Conservation (phyloP, 2,888 invertebrate species). For the Laothoe populi region DNA sequence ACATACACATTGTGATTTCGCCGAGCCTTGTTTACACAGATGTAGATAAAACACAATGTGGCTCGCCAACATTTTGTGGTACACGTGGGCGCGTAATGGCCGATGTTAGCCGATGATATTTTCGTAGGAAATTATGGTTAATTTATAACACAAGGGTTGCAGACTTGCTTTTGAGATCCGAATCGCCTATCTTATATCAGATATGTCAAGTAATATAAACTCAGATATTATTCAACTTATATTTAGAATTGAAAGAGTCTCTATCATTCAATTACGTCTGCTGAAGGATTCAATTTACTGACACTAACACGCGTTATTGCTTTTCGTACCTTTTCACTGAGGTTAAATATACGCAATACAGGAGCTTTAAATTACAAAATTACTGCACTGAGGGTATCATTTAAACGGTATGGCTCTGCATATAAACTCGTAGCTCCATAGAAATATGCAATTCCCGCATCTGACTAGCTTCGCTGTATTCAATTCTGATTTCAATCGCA, state of each 20-base stretch:
- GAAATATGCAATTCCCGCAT: conserved; percentile 20
- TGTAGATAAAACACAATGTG: conserved; percentile 47
- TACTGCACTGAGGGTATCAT: not conserved
- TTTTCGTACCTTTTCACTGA: not conserved
- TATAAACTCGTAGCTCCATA: not conserved
- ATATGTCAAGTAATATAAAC: not conserved
- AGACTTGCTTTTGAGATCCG: not conserved
- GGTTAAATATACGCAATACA: not conserved
- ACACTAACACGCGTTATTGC: not conserved
- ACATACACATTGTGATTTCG: conserved; percentile 29
- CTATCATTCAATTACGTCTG: not conserved
- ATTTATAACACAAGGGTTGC: conserved; percentile 15
- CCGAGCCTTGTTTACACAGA: conserved; percentile 37
- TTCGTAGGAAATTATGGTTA: conserved; percentile 54
- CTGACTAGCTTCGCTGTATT: conserved; percentile 11
- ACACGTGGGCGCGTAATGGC: conserved; percentile 61
- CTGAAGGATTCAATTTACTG: not conserved
- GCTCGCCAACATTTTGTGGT: conserved; percentile 44
- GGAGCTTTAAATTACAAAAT: not conserved
- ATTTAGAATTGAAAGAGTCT: not conserved
- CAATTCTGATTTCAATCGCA: conserved; percentile 24
- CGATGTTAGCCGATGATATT: conserved; percentile 55
- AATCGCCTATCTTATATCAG: conserved; percentile 14
- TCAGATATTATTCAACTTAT: conserved; percentile 1
- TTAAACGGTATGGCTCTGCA: not conserved